Percentiles rank a stretch among this genome's conserved stretches.
phyloP scores from a whole-genome alignment of 2,113 vertebrate genomes.

The Bettongia penicillata region DNA sequence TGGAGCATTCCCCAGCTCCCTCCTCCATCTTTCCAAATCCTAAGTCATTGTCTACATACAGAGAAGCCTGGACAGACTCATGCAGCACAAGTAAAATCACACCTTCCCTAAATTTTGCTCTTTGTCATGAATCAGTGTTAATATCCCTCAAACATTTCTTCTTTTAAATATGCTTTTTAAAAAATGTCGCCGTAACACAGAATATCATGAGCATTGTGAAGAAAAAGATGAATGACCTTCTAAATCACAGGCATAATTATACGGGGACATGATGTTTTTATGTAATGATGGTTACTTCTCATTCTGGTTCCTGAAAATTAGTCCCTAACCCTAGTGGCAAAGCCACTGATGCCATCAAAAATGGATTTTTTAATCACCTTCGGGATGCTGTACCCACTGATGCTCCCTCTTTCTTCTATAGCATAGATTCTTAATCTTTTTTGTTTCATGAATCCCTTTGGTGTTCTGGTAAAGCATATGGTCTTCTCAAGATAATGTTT shows the following conservation, averaged over 20 bases:
- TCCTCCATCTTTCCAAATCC: not conserved
- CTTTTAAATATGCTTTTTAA: not conserved
- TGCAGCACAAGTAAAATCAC: not conserved
- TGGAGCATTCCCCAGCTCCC: rapidly evolving
- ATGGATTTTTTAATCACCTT: not conserved
- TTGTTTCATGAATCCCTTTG: not conserved
- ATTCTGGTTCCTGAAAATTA: constrained; percentile 12
- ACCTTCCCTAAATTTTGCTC: not conserved
- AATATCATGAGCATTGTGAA: not conserved
- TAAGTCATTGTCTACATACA: not conserved
- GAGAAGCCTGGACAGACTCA: not conserved
- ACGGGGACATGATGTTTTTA: not conserved
- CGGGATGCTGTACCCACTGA: not conserved
- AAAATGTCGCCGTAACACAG: not conserved
- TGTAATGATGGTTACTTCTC: not conserved
- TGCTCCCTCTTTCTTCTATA: not conserved
- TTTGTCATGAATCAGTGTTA: not conserved
- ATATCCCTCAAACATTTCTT: not conserved
- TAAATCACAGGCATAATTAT: not conserved
- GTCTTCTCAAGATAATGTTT: not conserved
- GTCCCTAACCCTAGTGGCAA: not conserved
- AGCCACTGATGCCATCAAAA: not conserved
- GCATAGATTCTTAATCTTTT: not conserved
- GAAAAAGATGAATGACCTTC: constrained; percentile 17
- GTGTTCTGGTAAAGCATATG: not conserved